A percentile compares a stretch with the other conserved stretches of the same genome.
Conservation (phyloP, 2,113 vertebrate species). For the Zapus hudsonius region DNA sequence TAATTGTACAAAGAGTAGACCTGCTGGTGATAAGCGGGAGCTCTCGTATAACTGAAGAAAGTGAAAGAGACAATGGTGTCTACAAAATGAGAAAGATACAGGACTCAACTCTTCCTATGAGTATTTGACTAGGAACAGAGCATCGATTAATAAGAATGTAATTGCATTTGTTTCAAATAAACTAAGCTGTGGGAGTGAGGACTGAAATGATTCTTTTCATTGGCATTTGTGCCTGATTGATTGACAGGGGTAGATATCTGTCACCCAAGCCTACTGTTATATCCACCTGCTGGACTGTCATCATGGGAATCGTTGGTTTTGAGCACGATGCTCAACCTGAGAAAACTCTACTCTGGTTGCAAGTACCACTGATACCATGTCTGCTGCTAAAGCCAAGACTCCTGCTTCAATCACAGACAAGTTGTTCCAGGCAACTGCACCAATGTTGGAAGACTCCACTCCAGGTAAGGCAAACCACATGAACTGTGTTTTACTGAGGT, state of each 20-base stretch:
- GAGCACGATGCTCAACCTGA: neutral
- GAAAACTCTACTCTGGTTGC: neutral
- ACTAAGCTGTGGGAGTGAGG: neutral
- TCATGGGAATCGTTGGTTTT: neutral
- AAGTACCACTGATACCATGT: neutral
- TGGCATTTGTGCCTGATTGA: neutral
- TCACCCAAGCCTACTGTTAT: neutral
- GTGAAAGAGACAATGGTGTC: neutral
- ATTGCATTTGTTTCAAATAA: too few species aligned
- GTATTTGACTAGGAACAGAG: neutral
- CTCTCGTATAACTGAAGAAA: neutral
- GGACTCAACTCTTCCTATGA: neutral
- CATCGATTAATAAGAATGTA: too few species aligned
- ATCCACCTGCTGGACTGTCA: neutral
- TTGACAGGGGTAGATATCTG: neutral
- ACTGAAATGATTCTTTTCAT: neutral
- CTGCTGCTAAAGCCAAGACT: neutral
- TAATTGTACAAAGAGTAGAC: neutral
- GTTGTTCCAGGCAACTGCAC: accelerated
- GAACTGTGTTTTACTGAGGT: neutral
- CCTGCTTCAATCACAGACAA: neutral
- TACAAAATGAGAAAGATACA: neutral
- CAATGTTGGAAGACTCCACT: neutral
- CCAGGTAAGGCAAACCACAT: neutral
- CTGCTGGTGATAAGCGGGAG: neutral